These are phyloP conservation scores for Andrena hattorfiana DNA, from an alignment of 2,888 invertebrate genomes.

Conservation along the genomic window DNA sequence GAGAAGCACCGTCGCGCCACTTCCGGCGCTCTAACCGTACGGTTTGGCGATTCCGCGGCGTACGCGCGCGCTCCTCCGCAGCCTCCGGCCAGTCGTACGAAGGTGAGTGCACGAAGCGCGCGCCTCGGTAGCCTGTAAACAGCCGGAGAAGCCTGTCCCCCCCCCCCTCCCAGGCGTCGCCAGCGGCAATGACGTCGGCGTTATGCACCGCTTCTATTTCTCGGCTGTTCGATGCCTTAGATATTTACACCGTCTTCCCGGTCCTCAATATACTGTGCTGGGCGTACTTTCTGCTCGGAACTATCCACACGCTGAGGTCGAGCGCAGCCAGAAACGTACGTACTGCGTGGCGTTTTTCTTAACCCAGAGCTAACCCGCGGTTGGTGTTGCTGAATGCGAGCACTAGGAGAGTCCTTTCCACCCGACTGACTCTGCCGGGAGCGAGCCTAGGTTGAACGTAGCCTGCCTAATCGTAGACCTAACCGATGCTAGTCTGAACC, in stretches of 20 bases:
- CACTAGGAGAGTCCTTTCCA: not conserved
- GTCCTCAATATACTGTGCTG: conserved; percentile 53
- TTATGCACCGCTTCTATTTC: conserved; percentile 33
- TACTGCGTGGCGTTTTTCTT: conserved; percentile 40
- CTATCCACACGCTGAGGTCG: conserved; percentile 40
- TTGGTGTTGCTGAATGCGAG: not conserved
- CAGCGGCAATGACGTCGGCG: conserved; percentile 21
- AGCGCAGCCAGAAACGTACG: conserved; percentile 48
- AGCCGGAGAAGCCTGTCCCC: not conserved
- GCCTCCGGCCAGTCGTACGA: conserved; percentile 63
- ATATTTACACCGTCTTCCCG: conserved; percentile 44
- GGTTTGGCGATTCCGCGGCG: conserved; percentile 61
- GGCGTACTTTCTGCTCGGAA: conserved; percentile 55
- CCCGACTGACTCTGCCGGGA: not conserved
- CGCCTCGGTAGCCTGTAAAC: not conserved
- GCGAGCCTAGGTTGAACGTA: not conserved
- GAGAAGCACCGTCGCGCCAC: conserved; percentile 55
- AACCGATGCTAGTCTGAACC: not conserved
- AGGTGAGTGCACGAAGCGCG: conserved; percentile 73
- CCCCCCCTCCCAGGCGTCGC: not conserved
- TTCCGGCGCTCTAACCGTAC: conserved; percentile 61
- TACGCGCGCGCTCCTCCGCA: conserved; percentile 53
- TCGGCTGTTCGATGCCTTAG: conserved; percentile 38
- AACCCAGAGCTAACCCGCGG: not conserved
- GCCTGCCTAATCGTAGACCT: not conserved